A percentile compares a stretch with the other conserved stretches of the same genome.
Evolutionary conservation across 1,140 invertebrate genomes (phyloP).

Genomic region (Lordiphosa mommai): DNA sequence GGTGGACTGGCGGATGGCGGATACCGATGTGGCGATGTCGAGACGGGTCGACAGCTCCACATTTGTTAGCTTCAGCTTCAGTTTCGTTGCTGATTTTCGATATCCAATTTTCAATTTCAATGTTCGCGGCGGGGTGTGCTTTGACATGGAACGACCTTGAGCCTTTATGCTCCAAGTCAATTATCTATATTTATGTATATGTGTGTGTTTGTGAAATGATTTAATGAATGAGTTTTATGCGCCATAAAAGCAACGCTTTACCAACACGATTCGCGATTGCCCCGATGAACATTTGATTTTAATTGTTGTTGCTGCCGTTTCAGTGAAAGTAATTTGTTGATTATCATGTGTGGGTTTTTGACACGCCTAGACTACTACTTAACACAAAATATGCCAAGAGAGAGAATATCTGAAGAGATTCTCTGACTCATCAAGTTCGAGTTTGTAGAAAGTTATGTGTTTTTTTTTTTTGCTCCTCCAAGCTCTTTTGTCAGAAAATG

Average conservation of each 20-base stretch:
- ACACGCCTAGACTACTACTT: conserved; percentile 35
- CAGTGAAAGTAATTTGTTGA: conserved; percentile 68
- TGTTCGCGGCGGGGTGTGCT: conserved; percentile 19
- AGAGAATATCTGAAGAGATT: conserved; percentile 29
- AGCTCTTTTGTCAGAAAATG: not conserved
- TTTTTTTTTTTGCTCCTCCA: conserved; percentile 11
- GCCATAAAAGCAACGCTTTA: conserved; percentile 39
- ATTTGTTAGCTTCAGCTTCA: conserved; percentile 32
- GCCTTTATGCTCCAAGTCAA: conserved; percentile 34
- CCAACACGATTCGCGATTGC: conserved; percentile 35
- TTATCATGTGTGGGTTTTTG: conserved; percentile 22
- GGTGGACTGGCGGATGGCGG: conserved; percentile 5
- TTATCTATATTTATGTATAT: conserved; percentile 35
- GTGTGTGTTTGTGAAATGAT: conserved; percentile 42
- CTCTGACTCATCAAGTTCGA: conserved; percentile 27
- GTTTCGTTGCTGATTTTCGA: conserved; percentile 20
- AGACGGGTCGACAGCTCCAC: conserved; percentile 26
- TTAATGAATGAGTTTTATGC: conserved; percentile 55
- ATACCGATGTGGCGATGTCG: conserved; percentile 30
- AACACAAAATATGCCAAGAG: conserved; percentile 43
- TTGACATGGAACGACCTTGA: conserved; percentile 68
- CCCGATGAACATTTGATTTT: conserved; percentile 56
- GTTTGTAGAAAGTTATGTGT: conserved; percentile 10
- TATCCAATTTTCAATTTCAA: conserved; percentile 20
- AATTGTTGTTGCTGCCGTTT: conserved; percentile 11